These are phyloP conservation scores for Drosophila sechellia DNA, from an alignment of 1,140 invertebrate genomes.

Conservation along the genomic window DNA sequence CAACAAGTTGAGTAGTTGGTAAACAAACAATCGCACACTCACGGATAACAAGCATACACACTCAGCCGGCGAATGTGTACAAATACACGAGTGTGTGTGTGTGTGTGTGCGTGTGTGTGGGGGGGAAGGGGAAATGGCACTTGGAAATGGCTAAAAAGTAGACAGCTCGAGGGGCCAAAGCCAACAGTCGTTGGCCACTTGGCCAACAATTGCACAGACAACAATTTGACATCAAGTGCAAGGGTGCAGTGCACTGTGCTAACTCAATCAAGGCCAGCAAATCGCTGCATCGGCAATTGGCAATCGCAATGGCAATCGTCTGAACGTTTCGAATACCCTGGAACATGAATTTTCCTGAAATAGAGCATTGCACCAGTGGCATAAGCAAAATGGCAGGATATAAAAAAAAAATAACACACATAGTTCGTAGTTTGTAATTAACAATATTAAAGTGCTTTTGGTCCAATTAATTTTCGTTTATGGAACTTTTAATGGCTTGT, in stretches of 20 bases:
- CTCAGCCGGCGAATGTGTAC: too few relatives aligned
- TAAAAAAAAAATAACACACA: too few relatives aligned
- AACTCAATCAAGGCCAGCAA: slow-evolving; percentile 25
- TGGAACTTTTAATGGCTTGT: slow-evolving; percentile 1
- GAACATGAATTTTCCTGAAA: not conserved
- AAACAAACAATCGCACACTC: slow-evolving; percentile 47
- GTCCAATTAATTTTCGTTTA: slow-evolving; percentile 4
- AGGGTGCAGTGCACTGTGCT: slow-evolving; percentile 31
- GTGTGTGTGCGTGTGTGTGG: too few relatives aligned
- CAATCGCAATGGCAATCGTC: not conserved
- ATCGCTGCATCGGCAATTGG: not conserved
- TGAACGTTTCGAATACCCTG: not conserved
- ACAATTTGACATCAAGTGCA: slow-evolving; percentile 26
- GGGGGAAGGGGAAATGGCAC: slow-evolving; percentile 17
- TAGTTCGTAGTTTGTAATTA: not conserved
- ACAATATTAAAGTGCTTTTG: not conserved
- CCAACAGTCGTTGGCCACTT: slow-evolving; percentile 45
- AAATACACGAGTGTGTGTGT: too few relatives aligned
- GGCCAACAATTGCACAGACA: slow-evolving; percentile 24
- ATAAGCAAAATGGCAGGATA: too few relatives aligned
- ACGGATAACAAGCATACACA: not conserved
- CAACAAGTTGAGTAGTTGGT: slow-evolving; percentile 73
- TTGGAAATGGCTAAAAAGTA: slow-evolving; percentile 60
- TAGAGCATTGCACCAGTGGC: too few relatives aligned
- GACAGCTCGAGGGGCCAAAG: slow-evolving; percentile 57